Percentiles rank a stretch among this genome's conserved stretches.
Evolutionary conservation across 2,888 invertebrate species (phyloP).

Genomic region (Portevinia maculata): DNA sequence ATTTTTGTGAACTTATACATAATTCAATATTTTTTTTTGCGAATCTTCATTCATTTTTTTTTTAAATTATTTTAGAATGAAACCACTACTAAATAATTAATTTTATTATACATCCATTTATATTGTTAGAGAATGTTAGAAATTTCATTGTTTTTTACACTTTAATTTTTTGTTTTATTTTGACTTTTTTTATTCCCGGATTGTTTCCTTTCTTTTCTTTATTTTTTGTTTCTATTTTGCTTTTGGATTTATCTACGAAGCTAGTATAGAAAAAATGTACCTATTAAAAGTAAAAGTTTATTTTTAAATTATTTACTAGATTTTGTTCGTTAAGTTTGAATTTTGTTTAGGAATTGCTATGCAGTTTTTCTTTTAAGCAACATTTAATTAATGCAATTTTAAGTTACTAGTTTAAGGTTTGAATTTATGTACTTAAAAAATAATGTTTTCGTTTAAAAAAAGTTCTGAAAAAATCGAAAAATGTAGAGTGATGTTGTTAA

Average conservation of each 20-base stretch:
- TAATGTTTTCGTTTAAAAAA: constrained; percentile 22
- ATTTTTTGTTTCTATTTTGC: constrained; percentile 52
- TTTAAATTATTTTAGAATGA: constrained; percentile 70
- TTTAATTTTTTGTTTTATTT: constrained; percentile 67
- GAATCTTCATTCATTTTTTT: constrained; percentile 61
- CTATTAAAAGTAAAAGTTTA: constrained; percentile 73
- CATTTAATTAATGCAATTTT: constrained; percentile 66
- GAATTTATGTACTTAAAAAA: constrained; percentile 37
- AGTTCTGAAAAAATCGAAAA: constrained; percentile 25
- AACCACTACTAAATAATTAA: constrained; percentile 73
- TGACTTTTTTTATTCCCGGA: constrained; percentile 30
- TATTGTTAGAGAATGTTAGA: constrained; percentile 66
- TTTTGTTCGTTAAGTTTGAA: constrained; percentile 51
- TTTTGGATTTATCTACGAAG: constrained; percentile 72
- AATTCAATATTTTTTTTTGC: constrained; percentile 52
- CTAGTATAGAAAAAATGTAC: constrained; percentile 74
- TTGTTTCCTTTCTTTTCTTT: constrained; percentile 58
- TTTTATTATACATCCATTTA: constrained; percentile 75
- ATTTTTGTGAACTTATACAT: constrained; percentile 60
- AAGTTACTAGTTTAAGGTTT: constrained; percentile 33
- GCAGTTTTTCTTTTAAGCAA: constrained; percentile 62
- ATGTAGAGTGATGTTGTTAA: constrained; percentile 57
- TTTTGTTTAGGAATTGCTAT: constrained; percentile 65
- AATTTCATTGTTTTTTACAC: constrained; percentile 72
- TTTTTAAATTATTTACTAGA: constrained; percentile 64